Percentiles rank a stretch among this genome's conserved stretches.
Evolutionary conservation across 2,888 invertebrate genomes (phyloP).

Genomic region (Elgonia sp.): DNA sequence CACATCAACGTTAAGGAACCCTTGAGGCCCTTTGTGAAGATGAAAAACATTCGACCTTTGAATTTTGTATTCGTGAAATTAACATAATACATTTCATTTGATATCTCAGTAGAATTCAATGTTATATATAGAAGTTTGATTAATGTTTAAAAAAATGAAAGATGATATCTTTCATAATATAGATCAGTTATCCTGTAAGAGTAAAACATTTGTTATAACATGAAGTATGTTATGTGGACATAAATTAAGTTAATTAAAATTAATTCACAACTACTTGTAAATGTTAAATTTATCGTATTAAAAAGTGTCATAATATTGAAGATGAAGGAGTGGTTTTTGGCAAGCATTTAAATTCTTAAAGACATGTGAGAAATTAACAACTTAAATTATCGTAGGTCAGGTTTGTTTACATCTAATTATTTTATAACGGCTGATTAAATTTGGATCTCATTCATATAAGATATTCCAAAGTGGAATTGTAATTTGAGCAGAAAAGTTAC

Average conservation of each 20-base stretch:
- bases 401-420: neutral
- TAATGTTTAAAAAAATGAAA: too few species aligned
- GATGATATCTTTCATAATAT: too few species aligned
- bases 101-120: too few species aligned
- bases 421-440: neutral
- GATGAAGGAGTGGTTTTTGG: neutral
- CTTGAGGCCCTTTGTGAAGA: neutral
- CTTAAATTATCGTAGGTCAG: neutral
- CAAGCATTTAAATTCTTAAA: constrained; percentile 3
- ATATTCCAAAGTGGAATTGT: neutral
- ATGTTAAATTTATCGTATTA: constrained; percentile 10
- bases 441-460: neutral
- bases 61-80: too few species aligned
- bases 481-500: neutral
- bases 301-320: neutral
- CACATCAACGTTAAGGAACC: neutral
- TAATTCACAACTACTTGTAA: neutral
- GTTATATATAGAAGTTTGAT: too few species aligned
- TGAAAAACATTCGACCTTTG: neutral
- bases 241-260: too few species aligned
- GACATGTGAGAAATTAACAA: neutral
- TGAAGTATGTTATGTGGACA: too few species aligned
- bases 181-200: too few species aligned
- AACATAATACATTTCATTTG: too few species aligned
- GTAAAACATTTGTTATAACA: too few species aligned